These are phyloP conservation scores for Denticeps clupeoides DNA, from an alignment of 2,797 vertebrate species.

Conservation along the genomic window DNA sequence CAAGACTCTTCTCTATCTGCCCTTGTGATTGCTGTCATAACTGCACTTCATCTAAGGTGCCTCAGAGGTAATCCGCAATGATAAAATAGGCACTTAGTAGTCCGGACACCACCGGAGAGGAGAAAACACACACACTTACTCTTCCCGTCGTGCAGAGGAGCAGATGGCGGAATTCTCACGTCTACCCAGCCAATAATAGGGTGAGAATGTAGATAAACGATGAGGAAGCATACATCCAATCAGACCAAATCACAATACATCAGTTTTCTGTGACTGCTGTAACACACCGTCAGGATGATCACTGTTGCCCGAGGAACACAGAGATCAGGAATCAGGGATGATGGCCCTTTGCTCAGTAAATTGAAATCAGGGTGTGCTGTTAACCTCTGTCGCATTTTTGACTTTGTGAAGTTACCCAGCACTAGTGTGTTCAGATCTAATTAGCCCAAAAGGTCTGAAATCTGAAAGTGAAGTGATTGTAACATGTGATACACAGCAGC, in stretches of 20 bases:
- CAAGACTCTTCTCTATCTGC: conserved; percentile 39
- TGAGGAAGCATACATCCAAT: conserved; percentile 18
- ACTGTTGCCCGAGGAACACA: no score
- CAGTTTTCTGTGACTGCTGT: conserved; percentile 2
- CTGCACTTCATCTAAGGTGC: conserved; percentile 31
- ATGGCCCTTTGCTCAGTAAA: no score
- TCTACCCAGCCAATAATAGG: conserved; percentile 16
- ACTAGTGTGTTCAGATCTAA: no score
- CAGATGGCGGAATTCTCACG: conserved; percentile 28
- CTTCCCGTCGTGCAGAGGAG: conserved; percentile 11
- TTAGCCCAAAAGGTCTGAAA: no score
- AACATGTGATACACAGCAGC: no score
- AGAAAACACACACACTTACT: conserved; percentile 19
- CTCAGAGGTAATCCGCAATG: conserved; percentile 1
- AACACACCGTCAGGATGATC: no score
- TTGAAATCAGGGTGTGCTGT: no score
- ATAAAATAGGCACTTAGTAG: conserved; percentile 19
- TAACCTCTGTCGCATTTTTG: no score
- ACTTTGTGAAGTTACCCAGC: no score
- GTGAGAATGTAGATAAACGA: conserved; percentile 15
- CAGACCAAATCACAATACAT: conserved; percentile 18
- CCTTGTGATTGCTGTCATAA: conserved; percentile 31
- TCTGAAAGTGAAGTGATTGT: no score
- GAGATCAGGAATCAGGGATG: no score
- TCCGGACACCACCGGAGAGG: conserved; percentile 1